phyloP scores from a whole-genome alignment of 2,797 vertebrate species.

The Gallinago nigripennis region DNA sequence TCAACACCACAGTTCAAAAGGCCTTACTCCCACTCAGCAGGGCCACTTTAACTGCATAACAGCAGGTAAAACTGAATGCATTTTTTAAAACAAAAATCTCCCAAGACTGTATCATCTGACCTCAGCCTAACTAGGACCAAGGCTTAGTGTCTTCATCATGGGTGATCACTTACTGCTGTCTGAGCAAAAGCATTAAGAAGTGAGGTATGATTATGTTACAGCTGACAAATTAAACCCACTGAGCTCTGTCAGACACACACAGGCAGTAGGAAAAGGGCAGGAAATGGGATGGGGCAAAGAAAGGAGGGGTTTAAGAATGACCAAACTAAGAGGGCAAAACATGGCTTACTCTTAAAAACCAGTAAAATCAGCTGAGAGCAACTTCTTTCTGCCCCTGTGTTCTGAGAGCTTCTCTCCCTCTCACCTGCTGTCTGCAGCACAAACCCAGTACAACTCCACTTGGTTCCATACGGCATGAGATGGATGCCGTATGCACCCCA shows the following conservation, averaged over 20 bases:
- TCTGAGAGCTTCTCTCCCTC: not conserved
- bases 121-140: not conserved
- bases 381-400: not conserved
- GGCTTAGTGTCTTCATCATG: not conserved
- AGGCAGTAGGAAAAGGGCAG: not conserved
- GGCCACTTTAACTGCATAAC: not conserved
- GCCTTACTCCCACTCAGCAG: not conserved
- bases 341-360: not conserved
- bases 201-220: not conserved
- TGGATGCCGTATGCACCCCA: not conserved
- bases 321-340: not conserved
- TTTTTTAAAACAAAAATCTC: not conserved
- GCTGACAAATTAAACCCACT: not conserved
- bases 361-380: not conserved
- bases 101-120: not conserved
- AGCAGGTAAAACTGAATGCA: not conserved
- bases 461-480: not conserved
- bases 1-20: not conserved
- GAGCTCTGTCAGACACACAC: not conserved
- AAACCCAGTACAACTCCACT: not conserved
- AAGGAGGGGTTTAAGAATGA: not conserved
- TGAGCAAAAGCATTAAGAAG: not conserved
- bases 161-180: not conserved
- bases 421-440: not conserved
- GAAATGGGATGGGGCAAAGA: not conserved